A percentile compares a stretch with the other conserved stretches of the same genome.
Conservation (phyloP, 2,797 vertebrate species). For the Cephalopachus bancanus region DNA sequence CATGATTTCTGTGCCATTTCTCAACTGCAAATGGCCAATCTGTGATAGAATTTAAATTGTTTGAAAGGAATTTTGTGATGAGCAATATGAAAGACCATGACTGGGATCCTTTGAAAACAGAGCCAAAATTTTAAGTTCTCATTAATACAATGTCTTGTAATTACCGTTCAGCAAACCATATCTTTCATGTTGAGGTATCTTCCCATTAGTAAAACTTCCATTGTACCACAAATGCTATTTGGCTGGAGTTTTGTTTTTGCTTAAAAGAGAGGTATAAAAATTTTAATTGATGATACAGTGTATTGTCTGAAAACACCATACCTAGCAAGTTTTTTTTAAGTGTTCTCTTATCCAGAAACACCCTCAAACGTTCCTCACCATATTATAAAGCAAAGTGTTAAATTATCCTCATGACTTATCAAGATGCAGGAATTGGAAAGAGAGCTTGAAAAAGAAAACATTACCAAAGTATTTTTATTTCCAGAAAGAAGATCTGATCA, state of each 20-base stretch:
- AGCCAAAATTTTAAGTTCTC: constrained; percentile 58
- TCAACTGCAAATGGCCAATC: constrained; percentile 30
- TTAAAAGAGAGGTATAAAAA: constrained; percentile 69
- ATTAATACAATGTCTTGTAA: constrained; percentile 58
- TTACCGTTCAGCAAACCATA: constrained; percentile 45
- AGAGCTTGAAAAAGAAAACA: constrained; percentile 39
- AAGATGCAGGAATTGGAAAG: constrained; percentile 53
- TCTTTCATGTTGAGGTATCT: constrained; percentile 61
- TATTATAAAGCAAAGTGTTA: constrained; percentile 54
- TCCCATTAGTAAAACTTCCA: constrained; percentile 45
- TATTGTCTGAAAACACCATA: constrained; percentile 56
- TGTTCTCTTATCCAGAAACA: constrained; percentile 32
- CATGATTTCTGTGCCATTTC: constrained; percentile 44
- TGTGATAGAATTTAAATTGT: neutral
- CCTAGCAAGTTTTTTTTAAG: constrained; percentile 33
- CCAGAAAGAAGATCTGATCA: constrained; percentile 63
- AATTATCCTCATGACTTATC: constrained; percentile 39
- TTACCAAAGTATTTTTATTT: constrained; percentile 67
- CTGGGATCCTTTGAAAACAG: constrained; percentile 64
- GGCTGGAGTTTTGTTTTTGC: constrained; percentile 44
- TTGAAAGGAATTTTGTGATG: neutral
- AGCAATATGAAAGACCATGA: neutral
- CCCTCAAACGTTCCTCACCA: constrained; percentile 40
- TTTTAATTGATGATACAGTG: constrained; percentile 31
- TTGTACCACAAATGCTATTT: constrained; percentile 59